phyloP scores from a whole-genome alignment of 2,113 vertebrate species.

The Mugil cephalus region DNA sequence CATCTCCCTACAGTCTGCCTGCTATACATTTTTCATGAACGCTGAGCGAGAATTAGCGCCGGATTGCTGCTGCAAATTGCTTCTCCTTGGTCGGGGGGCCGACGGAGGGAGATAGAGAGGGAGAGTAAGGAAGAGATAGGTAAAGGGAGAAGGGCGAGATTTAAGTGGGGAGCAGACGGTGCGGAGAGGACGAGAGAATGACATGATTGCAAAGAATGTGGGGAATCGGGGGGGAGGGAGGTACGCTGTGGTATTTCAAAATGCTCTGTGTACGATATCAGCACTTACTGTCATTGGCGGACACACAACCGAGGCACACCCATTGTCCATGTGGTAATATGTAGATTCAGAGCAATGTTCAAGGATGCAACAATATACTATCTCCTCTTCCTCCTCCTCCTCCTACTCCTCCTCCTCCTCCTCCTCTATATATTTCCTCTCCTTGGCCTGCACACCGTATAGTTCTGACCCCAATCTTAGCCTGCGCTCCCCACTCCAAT shows the following conservation, averaged over 20 bases:
- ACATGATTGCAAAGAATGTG: conserved; percentile 23
- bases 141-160: conserved; percentile 28
- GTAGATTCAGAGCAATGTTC: not conserved
- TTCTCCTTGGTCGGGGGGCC: conserved; percentile 69
- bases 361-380: not conserved
- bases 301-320: not conserved
- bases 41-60: conserved; percentile 83
- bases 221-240: not conserved
- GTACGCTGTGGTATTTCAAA: not conserved
- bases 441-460: conserved; percentile 53
- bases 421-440: conserved; percentile 34
- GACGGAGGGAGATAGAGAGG: conserved; percentile 31
- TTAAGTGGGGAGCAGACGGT: not conserved
- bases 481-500: conserved; percentile 38
- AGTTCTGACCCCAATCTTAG: conserved; percentile 67
- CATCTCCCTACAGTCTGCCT: conserved; percentile 82
- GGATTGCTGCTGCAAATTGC: conserved; percentile 81
- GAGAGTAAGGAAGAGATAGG: conserved; percentile 30
- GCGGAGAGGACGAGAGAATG: conserved; percentile 16
- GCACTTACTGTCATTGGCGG: not conserved
- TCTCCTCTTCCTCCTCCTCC: not conserved
- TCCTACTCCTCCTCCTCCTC: not conserved
- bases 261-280: not conserved
- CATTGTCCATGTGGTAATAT: not conserved
- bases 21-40: conserved; percentile 87